Evolutionary conservation across 2,113 vertebrate genomes (phyloP), one percentile per base, ranked within the genome.

Genomic region (Ia io): DNA sequence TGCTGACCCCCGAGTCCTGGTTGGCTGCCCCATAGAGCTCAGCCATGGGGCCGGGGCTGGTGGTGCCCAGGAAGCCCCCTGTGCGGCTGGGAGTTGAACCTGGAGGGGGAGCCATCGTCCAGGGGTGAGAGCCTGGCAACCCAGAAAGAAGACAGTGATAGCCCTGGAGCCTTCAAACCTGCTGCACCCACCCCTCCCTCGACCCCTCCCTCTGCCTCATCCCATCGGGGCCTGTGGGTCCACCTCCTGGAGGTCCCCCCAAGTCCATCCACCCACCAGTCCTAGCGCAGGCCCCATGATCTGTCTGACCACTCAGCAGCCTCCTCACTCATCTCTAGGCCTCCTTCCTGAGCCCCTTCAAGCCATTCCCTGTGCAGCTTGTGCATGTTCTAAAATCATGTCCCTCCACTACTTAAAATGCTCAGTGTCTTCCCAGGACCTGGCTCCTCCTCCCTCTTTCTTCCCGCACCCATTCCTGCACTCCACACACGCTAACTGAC

Each of bases 1-100:
- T 99, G 98, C 99, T 99, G 98, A 99, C 99, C 47, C 99, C 99
- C 0, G 99, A 99, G 97, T 99, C 99, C 98, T 99, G 99, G 97
- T 99, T 99, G 98, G 99, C 99, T 0, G 99, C 98, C 92, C 99
- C 99, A 0, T 99, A 99, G 89, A 99, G 98, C 96, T 99, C 99
- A 2, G 99, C 99, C 99, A 99, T 99, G 3, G 99, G 99, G 78
- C 99, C 99, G 0, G 99, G 99, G 97, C 99, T 99, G 98, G 99
- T 99, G 80, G 99, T 99, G 92, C 99, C 99, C 97, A 99, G 98
- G 97, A 99, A 99, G 40, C 99, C 99, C 98, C 99, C 99, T 6
- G 99, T 98, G 98, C 99, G 99, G 98, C 99, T 99, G 4, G 99
- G 99, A 90, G 98, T 99, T 77, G 99, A 99, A 98, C 99, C 99